Evolutionary conservation across 2,888 invertebrate species (phyloP).

Genomic region (Aspidapion aeneum): DNA sequence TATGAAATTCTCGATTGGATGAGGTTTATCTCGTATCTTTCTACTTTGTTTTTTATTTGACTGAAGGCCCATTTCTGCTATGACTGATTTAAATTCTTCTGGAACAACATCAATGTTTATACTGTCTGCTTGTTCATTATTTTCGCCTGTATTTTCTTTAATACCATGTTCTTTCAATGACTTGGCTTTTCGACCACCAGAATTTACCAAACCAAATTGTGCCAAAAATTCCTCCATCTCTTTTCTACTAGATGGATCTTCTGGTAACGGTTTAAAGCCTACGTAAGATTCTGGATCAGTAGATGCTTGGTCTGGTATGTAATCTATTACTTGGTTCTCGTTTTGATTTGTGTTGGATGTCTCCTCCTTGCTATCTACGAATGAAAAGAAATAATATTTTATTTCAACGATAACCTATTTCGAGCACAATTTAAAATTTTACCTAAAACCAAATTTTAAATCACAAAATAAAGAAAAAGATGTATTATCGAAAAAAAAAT

Average conservation of each 20-base stretch:
- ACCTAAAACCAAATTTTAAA: no score
- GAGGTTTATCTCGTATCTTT: slow-evolving; percentile 17
- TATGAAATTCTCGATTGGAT: neutral
- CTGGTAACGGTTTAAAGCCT: slow-evolving; percentile 47
- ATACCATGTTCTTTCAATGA: slow-evolving; percentile 15
- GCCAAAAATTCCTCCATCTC: slow-evolving; percentile 45
- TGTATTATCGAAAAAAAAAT: no score
- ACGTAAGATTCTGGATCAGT: slow-evolving; percentile 42
- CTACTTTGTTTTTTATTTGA: slow-evolving; percentile 22
- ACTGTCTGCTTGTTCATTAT: slow-evolving; percentile 18
- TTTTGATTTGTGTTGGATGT: neutral
- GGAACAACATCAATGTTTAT: slow-evolving; percentile 45
- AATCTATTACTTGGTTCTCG: slow-evolving; percentile 15
- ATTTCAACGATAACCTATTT: no score
- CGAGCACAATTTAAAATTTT: no score
- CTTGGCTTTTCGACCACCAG: slow-evolving; percentile 32
- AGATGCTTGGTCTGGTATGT: slow-evolving; percentile 36
- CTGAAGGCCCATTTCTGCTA: slow-evolving; percentile 43
- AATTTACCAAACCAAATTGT: slow-evolving; percentile 43
- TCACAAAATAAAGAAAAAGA: no score
- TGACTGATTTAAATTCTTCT: slow-evolving; percentile 38
- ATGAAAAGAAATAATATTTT: no score
- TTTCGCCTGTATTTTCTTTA: slow-evolving; percentile 20
- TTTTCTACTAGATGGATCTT: slow-evolving; percentile 34
- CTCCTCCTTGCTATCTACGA: neutral